A percentile compares a stretch with the other conserved stretches of the same genome.
phyloP scores from a whole-genome alignment of 2,113 vertebrate species.

The Meriones unguiculatus region DNA sequence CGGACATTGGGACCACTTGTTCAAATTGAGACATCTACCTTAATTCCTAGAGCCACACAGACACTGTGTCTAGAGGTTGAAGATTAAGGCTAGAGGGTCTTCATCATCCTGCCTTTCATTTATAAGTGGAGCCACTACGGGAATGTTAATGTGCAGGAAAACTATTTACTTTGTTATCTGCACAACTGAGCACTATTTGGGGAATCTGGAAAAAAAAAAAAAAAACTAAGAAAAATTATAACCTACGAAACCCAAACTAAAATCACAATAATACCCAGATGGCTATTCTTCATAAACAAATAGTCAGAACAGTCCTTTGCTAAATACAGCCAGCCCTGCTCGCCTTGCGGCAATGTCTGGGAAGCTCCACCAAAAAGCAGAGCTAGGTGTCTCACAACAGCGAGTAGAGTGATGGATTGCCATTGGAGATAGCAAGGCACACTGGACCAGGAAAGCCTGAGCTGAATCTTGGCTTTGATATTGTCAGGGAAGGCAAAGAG shows the following conservation, averaged over 20 bases:
- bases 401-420: not conserved
- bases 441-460: not conserved
- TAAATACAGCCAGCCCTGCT: constrained; percentile 18
- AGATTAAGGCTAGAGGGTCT: not conserved
- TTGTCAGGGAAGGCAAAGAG: not conserved
- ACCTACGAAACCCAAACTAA: constrained; percentile 19
- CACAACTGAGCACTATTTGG: not conserved
- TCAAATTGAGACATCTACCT: not conserved
- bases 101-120: not conserved
- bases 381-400: accelerated
- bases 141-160: not conserved
- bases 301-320: constrained; percentile 45
- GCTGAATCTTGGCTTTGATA: not conserved
- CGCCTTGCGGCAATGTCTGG: not conserved
- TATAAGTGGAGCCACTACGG: not conserved
- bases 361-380: not conserved
- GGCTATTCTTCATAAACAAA: constrained; percentile 62
- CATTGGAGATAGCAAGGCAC: not conserved
- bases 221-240: not conserved
- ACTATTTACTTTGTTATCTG: constrained; percentile 34
- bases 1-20: not conserved
- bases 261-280: not conserved
- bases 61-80: not conserved
- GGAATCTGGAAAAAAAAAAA: not conserved
- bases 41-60: not conserved